These are phyloP conservation scores for Pyrrhopygopsis socrates DNA, from an alignment of 2,888 invertebrate species.

Conservation along the genomic window DNA sequence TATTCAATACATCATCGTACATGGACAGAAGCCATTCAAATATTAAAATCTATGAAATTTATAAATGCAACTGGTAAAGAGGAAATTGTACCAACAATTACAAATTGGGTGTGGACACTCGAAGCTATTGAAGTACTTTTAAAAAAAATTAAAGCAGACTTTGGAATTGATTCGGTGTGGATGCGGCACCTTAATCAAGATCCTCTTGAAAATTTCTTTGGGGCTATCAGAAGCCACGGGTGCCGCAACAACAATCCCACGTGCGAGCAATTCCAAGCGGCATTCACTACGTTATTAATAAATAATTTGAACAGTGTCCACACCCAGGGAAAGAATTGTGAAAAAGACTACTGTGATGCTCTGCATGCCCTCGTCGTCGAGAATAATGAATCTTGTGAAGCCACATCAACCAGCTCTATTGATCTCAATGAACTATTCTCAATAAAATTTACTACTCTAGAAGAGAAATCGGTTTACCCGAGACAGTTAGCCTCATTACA, in stretches of 20 bases:
- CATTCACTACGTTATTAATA: neutral
- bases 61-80: neutral
- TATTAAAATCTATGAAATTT: neutral
- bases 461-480: neutral
- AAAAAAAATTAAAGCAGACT: neutral
- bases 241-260: slow-evolving; percentile 36
- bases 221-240: slow-evolving; percentile 67
- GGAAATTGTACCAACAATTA: neutral
- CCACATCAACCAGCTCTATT: neutral
- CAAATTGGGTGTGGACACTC: neutral
- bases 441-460: neutral
- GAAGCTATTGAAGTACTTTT: neutral
- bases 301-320: slow-evolving; percentile 14
- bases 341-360: neutral
- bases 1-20: neutral
- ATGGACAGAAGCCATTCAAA: neutral
- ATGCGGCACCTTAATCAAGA: slow-evolving; percentile 79
- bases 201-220: slow-evolving; percentile 82
- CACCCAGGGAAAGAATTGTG: neutral
- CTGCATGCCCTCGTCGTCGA: neutral
- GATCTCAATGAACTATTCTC: too few species aligned
- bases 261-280: slow-evolving; percentile 5
- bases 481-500: neutral
- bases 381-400: neutral
- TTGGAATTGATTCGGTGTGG: slow-evolving; percentile 63